Conservation (phyloP, 2,888 invertebrate species). For the Blera fallax region DNA sequence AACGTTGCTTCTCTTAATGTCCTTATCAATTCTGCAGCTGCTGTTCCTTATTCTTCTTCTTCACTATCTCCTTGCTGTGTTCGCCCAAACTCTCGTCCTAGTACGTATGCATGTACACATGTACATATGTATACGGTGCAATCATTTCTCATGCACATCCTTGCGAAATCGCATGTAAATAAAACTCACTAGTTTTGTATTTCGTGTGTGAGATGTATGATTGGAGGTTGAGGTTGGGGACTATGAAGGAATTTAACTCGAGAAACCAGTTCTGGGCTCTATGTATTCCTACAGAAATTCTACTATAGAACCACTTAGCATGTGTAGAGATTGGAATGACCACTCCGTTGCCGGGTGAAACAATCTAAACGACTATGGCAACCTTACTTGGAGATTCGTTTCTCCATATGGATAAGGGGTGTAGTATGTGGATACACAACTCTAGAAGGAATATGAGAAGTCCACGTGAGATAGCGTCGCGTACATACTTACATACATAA, state of each 20-base stretch:
- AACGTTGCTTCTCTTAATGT: conserved; percentile 62
- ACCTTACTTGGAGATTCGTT: conserved; percentile 22
- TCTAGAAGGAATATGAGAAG: conserved; percentile 6
- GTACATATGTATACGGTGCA: too few relatives aligned
- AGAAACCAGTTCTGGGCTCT: conserved; percentile 2
- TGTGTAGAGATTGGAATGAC: conserved; percentile 51
- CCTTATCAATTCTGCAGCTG: conserved; percentile 69
- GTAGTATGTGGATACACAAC: neutral
- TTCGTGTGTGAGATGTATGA: conserved; percentile 32
- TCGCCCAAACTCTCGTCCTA: neutral
- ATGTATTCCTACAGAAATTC: conserved; percentile 39
- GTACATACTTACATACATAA: neutral
- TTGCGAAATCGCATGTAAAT: conserved; percentile 66
- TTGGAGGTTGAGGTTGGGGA: neutral
- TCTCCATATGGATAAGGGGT: conserved; percentile 7
- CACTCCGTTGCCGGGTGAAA: conserved; percentile 47
- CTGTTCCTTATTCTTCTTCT: conserved; percentile 69
- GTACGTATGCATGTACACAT: neutral
- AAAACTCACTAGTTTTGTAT: conserved; percentile 58
- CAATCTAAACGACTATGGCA: conserved; percentile 40
- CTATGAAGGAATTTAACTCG: conserved; percentile 46
- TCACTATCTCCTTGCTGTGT: conserved; percentile 36
- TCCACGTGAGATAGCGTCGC: conserved; percentile 20
- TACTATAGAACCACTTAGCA: conserved; percentile 23
- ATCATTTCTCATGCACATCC: conserved; percentile 62